These are phyloP conservation scores for Apotomis capreana DNA, from an alignment of 2,888 invertebrate species.

Conservation along the genomic window DNA sequence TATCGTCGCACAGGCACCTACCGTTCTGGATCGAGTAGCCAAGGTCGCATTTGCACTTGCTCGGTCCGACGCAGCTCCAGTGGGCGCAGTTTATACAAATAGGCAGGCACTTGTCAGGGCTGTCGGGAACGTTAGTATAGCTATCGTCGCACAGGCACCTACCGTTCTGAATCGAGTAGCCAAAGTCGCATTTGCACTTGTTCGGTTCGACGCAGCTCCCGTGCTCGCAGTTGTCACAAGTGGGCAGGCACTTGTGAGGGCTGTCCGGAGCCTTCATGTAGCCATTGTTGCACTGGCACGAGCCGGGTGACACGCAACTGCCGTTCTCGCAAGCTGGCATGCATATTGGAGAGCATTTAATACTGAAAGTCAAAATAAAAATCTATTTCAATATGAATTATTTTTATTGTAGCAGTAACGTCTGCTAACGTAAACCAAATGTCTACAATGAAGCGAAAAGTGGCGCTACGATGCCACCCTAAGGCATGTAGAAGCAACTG, in stretches of 20 bases:
- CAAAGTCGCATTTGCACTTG: conserved; percentile 57
- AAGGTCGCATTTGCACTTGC: conserved; percentile 56
- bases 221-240: conserved; percentile 47
- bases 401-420: too few species aligned
- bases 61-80: conserved; percentile 56
- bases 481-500: too few species aligned
- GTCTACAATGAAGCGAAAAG: too few species aligned
- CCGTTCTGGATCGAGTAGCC: conserved; percentile 56
- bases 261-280: conserved; percentile 35
- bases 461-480: too few species aligned
- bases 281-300: conserved; percentile 50
- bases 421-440: too few species aligned
- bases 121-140: not conserved
- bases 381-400: too few species aligned
- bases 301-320: conserved; percentile 49
- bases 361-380: conserved; percentile 37
- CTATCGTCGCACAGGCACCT: conserved; percentile 39
- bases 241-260: conserved; percentile 44
- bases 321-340: conserved; percentile 55
- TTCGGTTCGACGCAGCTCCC: conserved; percentile 58
- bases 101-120: conserved; percentile 44
- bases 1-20: conserved; percentile 46
- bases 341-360: conserved; percentile 56
- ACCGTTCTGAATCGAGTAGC: conserved; percentile 51
- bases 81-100: conserved; percentile 47